Conservation (phyloP, 2,113 vertebrate species). For the Sitta europaea region DNA sequence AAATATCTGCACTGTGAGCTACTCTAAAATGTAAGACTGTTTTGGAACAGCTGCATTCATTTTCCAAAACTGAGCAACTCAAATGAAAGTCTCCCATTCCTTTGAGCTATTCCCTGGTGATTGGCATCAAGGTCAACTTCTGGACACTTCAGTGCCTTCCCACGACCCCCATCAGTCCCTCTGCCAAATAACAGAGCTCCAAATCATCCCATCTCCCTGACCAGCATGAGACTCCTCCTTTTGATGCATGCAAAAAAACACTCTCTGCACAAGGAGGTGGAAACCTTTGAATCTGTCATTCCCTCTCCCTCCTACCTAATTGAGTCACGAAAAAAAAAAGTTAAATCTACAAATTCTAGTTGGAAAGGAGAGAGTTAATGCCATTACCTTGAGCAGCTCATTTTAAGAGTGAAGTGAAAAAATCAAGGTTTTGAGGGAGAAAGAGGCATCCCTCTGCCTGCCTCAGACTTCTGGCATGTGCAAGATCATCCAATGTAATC, state of each 20-base stretch:
- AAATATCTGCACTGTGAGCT: neutral
- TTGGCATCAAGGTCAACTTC: neutral
- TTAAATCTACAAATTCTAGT: neutral
- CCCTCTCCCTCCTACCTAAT: accelerated
- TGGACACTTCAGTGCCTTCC: neutral
- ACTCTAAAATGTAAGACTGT: accelerated
- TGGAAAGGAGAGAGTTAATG: neutral
- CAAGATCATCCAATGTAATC: neutral
- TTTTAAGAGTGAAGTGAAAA: neutral
- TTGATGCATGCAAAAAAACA: neutral
- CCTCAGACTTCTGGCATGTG: neutral
- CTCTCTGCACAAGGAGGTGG: neutral
- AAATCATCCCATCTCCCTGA: neutral
- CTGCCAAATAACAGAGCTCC: neutral
- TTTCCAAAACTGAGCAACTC: neutral
- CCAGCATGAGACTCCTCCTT: accelerated
- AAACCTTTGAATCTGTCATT: neutral
- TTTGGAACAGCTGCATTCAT: neutral
- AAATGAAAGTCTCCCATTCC: neutral
- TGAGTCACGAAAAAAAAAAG: neutral
- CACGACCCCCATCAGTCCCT: accelerated
- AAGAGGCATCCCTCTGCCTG: neutral
- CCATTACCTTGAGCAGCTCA: neutral
- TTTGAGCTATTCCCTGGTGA: neutral
- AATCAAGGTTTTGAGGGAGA: neutral